phyloP scores from a whole-genome alignment of 2,888 invertebrate genomes.

The Acleris cristana region DNA sequence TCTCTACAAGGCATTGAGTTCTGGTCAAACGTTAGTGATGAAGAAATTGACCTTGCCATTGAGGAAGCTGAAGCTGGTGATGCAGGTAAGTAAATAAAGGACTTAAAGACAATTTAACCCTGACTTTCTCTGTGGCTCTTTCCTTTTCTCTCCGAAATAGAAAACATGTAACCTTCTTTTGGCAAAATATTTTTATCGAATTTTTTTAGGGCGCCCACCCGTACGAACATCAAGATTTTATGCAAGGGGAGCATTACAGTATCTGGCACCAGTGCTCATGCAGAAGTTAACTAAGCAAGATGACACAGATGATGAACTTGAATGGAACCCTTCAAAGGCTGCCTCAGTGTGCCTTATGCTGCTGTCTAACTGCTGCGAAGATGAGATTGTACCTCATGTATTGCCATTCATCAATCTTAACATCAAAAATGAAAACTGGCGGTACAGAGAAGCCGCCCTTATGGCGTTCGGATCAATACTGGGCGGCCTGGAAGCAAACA shows the following conservation, averaged over 20 bases:
- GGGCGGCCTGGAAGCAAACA: slow-evolving; percentile 94
- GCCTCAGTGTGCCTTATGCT: slow-evolving; percentile 99
- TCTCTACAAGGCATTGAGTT: slow-evolving; percentile 99
- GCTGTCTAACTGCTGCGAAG: slow-evolving; percentile 98
- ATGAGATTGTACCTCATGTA: slow-evolving; percentile 97
- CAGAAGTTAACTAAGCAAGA: slow-evolving; percentile 98
- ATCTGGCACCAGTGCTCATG: slow-evolving; percentile 96
- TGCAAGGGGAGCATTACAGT: slow-evolving; percentile 98
- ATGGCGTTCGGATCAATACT: slow-evolving; percentile 99
- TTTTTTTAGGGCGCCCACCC: slow-evolving; percentile 91
- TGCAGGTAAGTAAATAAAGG: slow-evolving; percentile 74
- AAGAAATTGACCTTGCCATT: slow-evolving; percentile 97
- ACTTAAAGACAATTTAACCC: no score
- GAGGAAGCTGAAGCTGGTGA: slow-evolving; percentile 97
- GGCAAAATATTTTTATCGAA: no score
- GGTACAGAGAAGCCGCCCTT: slow-evolving; percentile 96
- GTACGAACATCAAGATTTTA: slow-evolving; percentile 96
- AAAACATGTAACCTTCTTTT: no score
- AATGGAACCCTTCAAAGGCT: slow-evolving; percentile 99
- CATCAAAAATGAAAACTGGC: slow-evolving; percentile 96
- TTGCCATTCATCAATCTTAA: slow-evolving; percentile 98
- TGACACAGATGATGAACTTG: slow-evolving; percentile 98
- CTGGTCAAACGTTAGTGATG: slow-evolving; percentile 99
- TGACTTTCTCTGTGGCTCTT: no score
- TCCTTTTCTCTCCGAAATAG: no score